Evolutionary conservation across 1,140 invertebrate species (phyloP), one percentile per base, ranked within the genome.

Genomic region (Procambarus clarkii): DNA sequence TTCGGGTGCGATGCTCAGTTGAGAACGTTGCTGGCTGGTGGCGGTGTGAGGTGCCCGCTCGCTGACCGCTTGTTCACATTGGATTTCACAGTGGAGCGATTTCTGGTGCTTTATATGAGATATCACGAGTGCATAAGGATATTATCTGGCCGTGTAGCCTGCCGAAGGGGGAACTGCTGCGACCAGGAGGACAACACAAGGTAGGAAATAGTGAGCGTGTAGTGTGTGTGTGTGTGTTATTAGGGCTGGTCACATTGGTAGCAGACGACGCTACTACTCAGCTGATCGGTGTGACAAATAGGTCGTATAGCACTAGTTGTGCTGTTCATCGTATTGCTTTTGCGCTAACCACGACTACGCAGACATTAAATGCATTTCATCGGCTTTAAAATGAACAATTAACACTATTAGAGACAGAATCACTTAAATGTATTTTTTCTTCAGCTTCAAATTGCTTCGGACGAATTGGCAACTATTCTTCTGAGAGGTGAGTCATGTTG

Each of bases 191-290:
- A 64, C 24, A 0, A 46, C 60, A 83, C 13, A 83, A 64, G 81
- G 60, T 46, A 69, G 45, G 50, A 83, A 44, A 45, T n/a, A 34
- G 34, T 34, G 34, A 34, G 34, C 34, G 34, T 34, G 34, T 9
- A 82, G 4, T 9, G 34, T 15, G 9, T 21, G 24, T 18, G 4
- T 9, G 34, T 15, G 9, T 21, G 24, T 18, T 45, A n/a, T 45
- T 44, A 69, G 58, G 60, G 81, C 46, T 69, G 81, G 81, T 24
- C 58, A 64, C 81, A 64, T 54, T 74, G 69, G 11, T 60, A 83
- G 81, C 81, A 83, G 81, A 83, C 81, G 81, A 83, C 81, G 21
- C 34, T 44, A n/a, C 81, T 18, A 60, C 15, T 83, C 81, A 83
- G 81, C 81, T 83, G 81, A 83, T 83, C 81, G 81, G 24, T 11